Base-by-base conservation (phyloP, 92 coral and sea anemone genomes). In the Pocillopora grandis region DNA sequence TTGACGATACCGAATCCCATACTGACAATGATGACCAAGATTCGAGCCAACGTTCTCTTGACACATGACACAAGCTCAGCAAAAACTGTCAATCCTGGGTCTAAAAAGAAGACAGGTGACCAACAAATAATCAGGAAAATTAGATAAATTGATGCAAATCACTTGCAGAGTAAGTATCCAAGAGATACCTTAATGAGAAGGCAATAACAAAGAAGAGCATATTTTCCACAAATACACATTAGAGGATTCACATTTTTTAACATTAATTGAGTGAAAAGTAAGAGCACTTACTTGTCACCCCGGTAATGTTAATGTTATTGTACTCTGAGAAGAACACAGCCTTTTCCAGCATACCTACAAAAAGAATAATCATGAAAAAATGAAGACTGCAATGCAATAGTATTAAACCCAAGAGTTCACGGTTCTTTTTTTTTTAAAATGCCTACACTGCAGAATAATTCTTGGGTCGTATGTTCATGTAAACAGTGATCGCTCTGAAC, bases 1-100 rank as follows among this genome's bases (percentile, higher is more conserved):
- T 96, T 96, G 91, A 96, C 99, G 87, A 96, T 96, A 33, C 99
- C 99, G 87, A 96, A 96, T 68, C 99, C 99, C 95, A 94, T 94
- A 83, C 99, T 96, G 83, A 96, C 99, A 36, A 96, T 96, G 72
- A 96, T 94, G 64, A 96, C 96, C 72, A 96, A 86, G 88, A 96
- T 94, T 62, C 99, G 92, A n/a, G 99, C 98, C 70, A 96, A 76
- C 13, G 99, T 96, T 68, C 99, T 87, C 76, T 94, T 96, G 75
- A 95, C 94, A 62, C 95, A 94, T 58, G 98, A 96, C 66, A 94
- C 89, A 66, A 94, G 90, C 88, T 92, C 97, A 72, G 98, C 98
- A 87, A 94, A 94, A 61, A 96, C 91, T 59, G 93, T 90, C 68
- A 96, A 91, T 49, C 93, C 80, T 12, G 95, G 73, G 63, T 78